These are phyloP conservation scores for Anthopleura sola DNA, from an alignment of 64 coral and sea anemone genomes.

Conservation along the genomic window DNA sequence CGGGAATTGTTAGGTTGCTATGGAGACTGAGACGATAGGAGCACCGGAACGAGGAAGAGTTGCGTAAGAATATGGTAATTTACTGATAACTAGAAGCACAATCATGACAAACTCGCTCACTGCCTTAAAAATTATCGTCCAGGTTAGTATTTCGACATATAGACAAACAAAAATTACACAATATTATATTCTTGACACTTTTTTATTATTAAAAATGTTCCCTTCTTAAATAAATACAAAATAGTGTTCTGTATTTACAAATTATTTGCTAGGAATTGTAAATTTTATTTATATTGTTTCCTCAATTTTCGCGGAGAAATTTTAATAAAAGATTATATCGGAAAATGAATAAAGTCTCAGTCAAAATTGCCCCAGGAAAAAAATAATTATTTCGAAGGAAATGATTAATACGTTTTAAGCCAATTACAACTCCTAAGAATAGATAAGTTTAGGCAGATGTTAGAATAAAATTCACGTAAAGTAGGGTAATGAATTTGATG, in stretches of 20 bases:
- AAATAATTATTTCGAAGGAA: neutral
- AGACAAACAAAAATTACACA: neutral
- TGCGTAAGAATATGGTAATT: too few species aligned
- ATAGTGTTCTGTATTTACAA: neutral
- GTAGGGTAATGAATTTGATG: neutral
- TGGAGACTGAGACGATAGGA: neutral
- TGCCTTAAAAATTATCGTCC: neutral
- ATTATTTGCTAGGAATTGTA: neutral
- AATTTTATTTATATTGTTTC: neutral
- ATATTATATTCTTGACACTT: neutral
- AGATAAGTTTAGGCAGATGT: neutral
- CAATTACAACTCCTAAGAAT: neutral
- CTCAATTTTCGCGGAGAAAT: neutral
- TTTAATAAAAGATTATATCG: neutral
- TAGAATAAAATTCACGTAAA: neutral
- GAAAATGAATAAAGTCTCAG: neutral
- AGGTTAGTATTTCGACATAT: slow-evolving; percentile 2
- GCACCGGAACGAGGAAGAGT: too few species aligned
- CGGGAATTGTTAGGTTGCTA: neutral
- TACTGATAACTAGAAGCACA: too few species aligned
- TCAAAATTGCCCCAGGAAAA: neutral
- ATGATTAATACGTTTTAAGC: neutral
- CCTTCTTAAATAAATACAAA: neutral
- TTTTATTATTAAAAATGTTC: neutral
- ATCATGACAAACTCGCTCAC: neutral